Conservation (phyloP, 2,113 vertebrate genomes). For the Pantherophis guttatus region DNA sequence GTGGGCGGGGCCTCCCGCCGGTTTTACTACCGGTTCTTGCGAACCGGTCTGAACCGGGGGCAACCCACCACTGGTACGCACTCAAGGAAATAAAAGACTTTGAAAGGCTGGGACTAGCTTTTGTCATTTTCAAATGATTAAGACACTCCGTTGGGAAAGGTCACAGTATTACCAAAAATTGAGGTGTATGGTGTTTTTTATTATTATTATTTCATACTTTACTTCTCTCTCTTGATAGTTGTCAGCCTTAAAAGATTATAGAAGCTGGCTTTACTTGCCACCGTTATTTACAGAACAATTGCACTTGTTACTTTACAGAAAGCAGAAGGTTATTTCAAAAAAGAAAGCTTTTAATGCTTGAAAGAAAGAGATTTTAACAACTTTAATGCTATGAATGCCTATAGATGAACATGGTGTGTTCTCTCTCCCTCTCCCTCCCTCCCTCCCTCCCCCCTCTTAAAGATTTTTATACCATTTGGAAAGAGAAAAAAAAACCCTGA, state of each 20-base stretch:
- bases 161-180: not conserved
- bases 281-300: not conserved
- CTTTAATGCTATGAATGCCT: not conserved
- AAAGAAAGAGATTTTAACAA: not conserved
- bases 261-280: not conserved
- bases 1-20: too few species aligned
- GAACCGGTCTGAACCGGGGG: too few species aligned
- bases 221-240: not conserved
- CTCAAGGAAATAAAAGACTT: not conserved
- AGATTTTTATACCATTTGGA: not conserved
- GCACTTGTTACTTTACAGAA: not conserved
- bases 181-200: not conserved
- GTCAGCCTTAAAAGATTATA: not conserved
- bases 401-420: not conserved
- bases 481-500: too few species aligned
- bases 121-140: not conserved
- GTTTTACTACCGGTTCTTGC: too few species aligned
- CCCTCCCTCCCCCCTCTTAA: not conserved
- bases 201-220: not conserved
- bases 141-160: not conserved
- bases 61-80: not conserved
- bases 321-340: not conserved
- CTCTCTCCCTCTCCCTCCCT: too few species aligned
- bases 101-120: not conserved
- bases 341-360: not conserved